Percentiles rank a stretch among this genome's conserved stretches.
Evolutionary conservation across 2,113 vertebrate species (phyloP).

Genomic region (Odontophorus gujanensis): DNA sequence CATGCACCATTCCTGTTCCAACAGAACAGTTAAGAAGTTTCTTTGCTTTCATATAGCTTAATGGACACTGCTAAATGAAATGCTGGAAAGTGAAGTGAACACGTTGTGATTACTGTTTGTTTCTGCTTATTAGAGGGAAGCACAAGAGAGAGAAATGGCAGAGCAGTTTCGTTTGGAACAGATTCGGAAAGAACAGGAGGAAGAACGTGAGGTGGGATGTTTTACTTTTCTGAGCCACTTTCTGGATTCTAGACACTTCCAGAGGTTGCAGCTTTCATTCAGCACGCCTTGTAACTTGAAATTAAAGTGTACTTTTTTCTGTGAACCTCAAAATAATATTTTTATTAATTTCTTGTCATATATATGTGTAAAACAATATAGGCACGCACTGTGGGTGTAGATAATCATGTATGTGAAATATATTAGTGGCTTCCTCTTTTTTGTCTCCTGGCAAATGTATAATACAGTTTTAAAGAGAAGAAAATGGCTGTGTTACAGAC

Average conservation of each 20-base stretch:
- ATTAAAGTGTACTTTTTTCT: background rate
- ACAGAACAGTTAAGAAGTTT: background rate
- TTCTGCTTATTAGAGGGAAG: conserved; percentile 88
- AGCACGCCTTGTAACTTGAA: background rate
- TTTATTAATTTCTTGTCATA: background rate
- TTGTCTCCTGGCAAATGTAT: background rate
- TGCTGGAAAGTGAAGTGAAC: background rate
- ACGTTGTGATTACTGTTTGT: background rate
- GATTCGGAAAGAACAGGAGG: conserved; percentile 95
- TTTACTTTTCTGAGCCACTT: background rate
- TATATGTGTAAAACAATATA: background rate
- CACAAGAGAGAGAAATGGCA: conserved; percentile 95
- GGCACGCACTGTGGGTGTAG: background rate
- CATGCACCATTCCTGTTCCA: background rate
- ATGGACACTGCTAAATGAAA: background rate
- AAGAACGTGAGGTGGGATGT: conserved; percentile 92
- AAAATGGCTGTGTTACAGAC: background rate
- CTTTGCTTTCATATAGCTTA: background rate
- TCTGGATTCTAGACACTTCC: background rate
- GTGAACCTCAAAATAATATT: background rate
- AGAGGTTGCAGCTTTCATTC: background rate
- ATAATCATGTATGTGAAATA: background rate
- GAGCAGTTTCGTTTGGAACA: conserved; percentile 95
- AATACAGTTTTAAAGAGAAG: background rate
- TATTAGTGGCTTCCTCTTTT: background rate